Conservation (phyloP, 2,797 vertebrate species). For the Cheirogaleus major region DNA sequence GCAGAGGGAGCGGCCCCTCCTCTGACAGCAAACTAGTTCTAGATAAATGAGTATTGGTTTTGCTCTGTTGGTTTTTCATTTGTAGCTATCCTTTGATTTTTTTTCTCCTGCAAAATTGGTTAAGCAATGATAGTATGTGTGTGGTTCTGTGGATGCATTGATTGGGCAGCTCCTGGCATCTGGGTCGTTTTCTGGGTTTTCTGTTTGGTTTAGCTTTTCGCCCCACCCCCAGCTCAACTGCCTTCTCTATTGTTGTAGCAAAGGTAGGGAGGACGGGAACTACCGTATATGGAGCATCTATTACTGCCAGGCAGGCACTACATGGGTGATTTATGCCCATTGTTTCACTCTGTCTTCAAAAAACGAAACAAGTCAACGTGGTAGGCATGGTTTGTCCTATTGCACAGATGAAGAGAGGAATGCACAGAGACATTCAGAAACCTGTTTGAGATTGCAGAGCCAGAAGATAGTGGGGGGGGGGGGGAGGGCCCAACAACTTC, state of each 20-base stretch:
- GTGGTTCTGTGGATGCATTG: constrained; percentile 18
- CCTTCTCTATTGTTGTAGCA: neutral
- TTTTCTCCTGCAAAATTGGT: constrained; percentile 60
- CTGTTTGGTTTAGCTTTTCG: neutral
- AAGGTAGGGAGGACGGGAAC: neutral
- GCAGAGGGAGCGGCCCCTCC: constrained; percentile 66
- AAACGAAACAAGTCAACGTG: neutral
- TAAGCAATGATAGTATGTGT: constrained; percentile 56
- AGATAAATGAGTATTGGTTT: constrained; percentile 84
- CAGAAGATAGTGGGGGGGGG: neutral
- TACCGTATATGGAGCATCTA: neutral
- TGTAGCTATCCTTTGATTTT: constrained; percentile 75
- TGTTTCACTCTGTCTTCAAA: constrained; percentile 28
- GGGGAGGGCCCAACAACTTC: neutral
- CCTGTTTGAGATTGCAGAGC: neutral
- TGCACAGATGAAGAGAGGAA: neutral
- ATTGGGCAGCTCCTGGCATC: neutral
- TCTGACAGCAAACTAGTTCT: constrained; percentile 81
- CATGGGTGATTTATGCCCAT: neutral
- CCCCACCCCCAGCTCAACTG: neutral
- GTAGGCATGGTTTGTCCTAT: neutral
- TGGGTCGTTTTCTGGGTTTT: neutral
- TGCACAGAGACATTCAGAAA: constrained; percentile 17
- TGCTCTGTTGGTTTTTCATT: constrained; percentile 84
- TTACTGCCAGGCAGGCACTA: neutral